Percentiles rank a stretch among this genome's conserved stretches.
Conservation (phyloP, 1,140 invertebrate species). For the Limonius californicus region DNA sequence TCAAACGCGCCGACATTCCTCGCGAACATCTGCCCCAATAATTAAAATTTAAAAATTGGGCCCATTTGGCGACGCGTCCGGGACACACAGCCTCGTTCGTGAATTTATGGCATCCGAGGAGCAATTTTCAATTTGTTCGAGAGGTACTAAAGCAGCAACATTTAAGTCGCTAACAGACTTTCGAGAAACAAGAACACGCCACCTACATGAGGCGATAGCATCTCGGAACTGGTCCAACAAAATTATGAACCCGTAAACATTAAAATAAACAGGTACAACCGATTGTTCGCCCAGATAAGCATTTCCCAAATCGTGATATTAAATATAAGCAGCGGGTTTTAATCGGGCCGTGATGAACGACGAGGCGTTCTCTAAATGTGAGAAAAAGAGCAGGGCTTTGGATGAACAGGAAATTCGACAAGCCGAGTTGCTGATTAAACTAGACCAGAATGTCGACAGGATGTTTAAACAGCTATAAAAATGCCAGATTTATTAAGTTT, state of each 20-base stretch:
- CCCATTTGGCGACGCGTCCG: too few relatives aligned
- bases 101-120: neutral
- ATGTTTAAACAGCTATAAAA: too few relatives aligned
- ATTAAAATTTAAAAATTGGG: too few relatives aligned
- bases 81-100: too few relatives aligned
- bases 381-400: slow-evolving; percentile 5
- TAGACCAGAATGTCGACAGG: too few relatives aligned
- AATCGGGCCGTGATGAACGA: slow-evolving; percentile 4
- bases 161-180: slow-evolving; percentile 30
- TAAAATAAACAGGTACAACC: slow-evolving; percentile 27
- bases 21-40: too few relatives aligned
- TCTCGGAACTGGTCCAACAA: slow-evolving; percentile 26
- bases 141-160: slow-evolving; percentile 27
- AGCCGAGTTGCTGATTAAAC: too few relatives aligned
- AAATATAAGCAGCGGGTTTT: slow-evolving; percentile 9
- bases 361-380: slow-evolving; percentile 6
- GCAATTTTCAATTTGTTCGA: slow-evolving; percentile 30
- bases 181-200: slow-evolving; percentile 28
- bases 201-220: slow-evolving; percentile 31
- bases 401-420: too few relatives aligned
- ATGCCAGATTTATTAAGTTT: too few relatives aligned
- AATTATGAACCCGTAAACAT: slow-evolving; percentile 30
- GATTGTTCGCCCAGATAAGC: neutral
- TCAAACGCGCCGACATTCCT: too few relatives aligned
- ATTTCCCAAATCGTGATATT: slow-evolving; percentile 9